Evolutionary conservation across 2,113 vertebrate genomes (phyloP).

Genomic region (Oceanites oceanicus): DNA sequence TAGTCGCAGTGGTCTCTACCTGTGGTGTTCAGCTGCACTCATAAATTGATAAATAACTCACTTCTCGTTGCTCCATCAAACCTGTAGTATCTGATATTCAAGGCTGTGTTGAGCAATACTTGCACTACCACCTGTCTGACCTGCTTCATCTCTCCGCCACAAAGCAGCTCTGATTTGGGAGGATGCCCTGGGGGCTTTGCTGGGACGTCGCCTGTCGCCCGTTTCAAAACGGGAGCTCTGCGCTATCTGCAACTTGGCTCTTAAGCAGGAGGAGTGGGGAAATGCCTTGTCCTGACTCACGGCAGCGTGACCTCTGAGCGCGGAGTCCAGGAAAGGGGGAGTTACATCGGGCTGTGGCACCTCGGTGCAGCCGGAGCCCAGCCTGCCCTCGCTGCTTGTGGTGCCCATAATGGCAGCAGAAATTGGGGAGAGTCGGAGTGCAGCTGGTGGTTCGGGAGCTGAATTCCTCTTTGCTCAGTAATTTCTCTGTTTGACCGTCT

Average conservation of each 20-base stretch:
- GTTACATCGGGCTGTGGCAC: accelerated
- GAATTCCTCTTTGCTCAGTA: not conserved
- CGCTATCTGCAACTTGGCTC: not conserved
- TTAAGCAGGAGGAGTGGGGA: not conserved
- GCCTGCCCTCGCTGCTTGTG: not conserved
- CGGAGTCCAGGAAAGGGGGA: not conserved
- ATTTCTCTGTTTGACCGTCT: not conserved
- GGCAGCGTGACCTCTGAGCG: not conserved
- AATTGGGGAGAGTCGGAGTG: accelerated
- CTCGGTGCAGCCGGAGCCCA: accelerated
- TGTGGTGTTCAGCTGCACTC: not conserved
- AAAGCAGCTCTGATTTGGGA: not conserved
- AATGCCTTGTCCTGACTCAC: not conserved
- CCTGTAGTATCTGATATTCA: not conserved
- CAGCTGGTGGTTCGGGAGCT: not conserved
- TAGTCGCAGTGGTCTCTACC: not conserved
- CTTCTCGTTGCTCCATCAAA: not conserved
- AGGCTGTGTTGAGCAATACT: slow-evolving; percentile 8
- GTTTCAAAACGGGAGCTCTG: accelerated
- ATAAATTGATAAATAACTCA: not conserved
- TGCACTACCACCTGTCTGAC: not conserved
- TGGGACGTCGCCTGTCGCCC: not conserved
- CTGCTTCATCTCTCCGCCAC: not conserved
- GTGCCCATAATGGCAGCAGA: accelerated
- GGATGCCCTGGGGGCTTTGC: not conserved